A percentile compares a stretch with the other conserved stretches of the same genome.
Conservation (phyloP, 2,888 invertebrate species). For the Scelioninae gen. 1 region DNA sequence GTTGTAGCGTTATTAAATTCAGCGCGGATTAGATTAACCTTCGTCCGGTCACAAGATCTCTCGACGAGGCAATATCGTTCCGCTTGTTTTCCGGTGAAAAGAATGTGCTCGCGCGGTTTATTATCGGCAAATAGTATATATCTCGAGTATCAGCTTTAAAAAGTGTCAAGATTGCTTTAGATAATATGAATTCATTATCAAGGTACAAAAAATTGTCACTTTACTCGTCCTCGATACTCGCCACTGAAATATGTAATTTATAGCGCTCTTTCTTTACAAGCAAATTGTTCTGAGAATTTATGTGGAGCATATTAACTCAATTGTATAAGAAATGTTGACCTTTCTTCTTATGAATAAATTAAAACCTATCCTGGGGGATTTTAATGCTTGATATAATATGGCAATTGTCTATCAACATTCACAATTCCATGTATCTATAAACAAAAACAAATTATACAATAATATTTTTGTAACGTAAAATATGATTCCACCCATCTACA, state of each 20-base stretch:
- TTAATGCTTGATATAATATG: no score
- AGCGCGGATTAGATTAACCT: constrained; percentile 70
- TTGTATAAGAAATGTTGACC: constrained; percentile 34
- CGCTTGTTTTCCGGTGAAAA: constrained; percentile 67
- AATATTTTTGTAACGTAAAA: no score
- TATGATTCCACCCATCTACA: no score
- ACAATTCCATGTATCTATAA: no score
- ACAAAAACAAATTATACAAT: no score
- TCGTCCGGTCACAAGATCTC: constrained; percentile 69
- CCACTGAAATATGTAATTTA: constrained; percentile 40
- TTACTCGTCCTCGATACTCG: neutral
- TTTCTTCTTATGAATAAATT: constrained; percentile 19
- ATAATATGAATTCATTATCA: constrained; percentile 42
- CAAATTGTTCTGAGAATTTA: constrained; percentile 40
- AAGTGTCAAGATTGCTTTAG: constrained; percentile 49
- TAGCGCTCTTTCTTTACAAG: constrained; percentile 3
- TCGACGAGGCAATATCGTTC: constrained; percentile 68
- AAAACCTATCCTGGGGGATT: no score
- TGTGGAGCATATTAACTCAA: constrained; percentile 31
- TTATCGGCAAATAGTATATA: constrained; percentile 66
- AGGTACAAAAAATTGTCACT: constrained; percentile 37
- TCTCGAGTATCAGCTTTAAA: constrained; percentile 58
- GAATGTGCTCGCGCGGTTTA: constrained; percentile 62
- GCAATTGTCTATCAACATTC: no score
- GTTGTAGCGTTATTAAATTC: constrained; percentile 68